These are phyloP conservation scores for Amblyjoppa proteus DNA, from an alignment of 2,888 invertebrate genomes.

Conservation along the genomic window DNA sequence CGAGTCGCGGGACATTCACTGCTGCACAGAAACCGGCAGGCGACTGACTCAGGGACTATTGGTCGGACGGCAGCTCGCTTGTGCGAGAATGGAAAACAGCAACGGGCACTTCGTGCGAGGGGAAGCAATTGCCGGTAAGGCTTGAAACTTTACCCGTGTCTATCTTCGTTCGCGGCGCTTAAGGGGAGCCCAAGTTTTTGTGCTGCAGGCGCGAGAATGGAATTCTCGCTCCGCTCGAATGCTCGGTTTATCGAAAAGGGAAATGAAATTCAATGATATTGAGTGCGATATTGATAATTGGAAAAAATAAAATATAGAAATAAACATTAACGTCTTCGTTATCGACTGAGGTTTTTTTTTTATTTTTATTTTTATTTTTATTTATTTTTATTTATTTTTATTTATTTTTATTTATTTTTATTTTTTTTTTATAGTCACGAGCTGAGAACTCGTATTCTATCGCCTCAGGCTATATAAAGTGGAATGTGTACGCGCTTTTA, in stretches of 20 bases:
- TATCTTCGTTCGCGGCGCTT: not conserved
- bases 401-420: no score
- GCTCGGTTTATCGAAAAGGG: not conserved
- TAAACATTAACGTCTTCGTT: no score
- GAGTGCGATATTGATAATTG: not conserved
- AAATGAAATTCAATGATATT: not conserved
- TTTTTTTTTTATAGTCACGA: no score
- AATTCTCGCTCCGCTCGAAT: not conserved
- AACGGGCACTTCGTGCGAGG: conserved; percentile 22
- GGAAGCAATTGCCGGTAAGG: conserved; percentile 4
- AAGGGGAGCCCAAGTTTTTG: not conserved
- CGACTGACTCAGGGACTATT: conserved; percentile 51
- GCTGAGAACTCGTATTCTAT: no score
- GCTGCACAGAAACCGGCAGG: conserved; percentile 43
- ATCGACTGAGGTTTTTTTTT: no score
- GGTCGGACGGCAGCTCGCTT: conserved; percentile 3
- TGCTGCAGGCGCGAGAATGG: not conserved
- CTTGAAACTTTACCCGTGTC: conserved; percentile 3
- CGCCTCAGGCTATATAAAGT: not conserved
- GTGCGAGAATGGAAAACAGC: conserved; percentile 42
- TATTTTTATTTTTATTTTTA: no score
- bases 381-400: no score
- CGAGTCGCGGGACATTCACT: conserved; percentile 31
- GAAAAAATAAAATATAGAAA: not conserved
- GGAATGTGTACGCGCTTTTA: not conserved